Percentiles rank a stretch among this genome's conserved stretches.
These are phyloP conservation scores for Pardosa pseudoannulata DNA, from an alignment of 2,888 invertebrate genomes.

Conservation along the genomic window DNA sequence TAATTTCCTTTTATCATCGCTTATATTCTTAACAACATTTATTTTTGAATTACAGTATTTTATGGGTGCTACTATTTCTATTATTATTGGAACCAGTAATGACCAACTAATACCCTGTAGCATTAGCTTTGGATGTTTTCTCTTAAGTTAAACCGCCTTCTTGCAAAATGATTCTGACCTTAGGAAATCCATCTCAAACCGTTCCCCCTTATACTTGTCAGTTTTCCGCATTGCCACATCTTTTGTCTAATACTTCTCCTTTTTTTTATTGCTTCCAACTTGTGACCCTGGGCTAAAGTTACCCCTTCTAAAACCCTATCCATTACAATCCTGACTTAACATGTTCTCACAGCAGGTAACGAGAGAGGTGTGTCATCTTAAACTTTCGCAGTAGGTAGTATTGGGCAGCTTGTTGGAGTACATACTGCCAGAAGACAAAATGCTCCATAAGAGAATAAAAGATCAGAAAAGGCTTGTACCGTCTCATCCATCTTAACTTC, in stretches of 20 bases:
- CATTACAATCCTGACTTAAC: slow-evolving; percentile 34
- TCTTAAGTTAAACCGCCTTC: not conserved
- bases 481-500: slow-evolving; percentile 65
- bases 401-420: slow-evolving; percentile 3
- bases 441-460: slow-evolving; percentile 24
- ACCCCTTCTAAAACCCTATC: slow-evolving; percentile 56
- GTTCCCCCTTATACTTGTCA: slow-evolving; percentile 14
- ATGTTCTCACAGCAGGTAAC: slow-evolving; percentile 40
- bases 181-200: not conserved
- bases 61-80: too few relatives aligned
- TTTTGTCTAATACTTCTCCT: slow-evolving; percentile 15
- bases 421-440: not conserved
- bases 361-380: slow-evolving; percentile 49
- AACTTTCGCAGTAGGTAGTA: slow-evolving; percentile 35
- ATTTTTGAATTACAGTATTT: too few relatives aligned
- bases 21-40: too few relatives aligned
- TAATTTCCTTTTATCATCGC: too few relatives aligned
- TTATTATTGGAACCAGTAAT: too few relatives aligned
- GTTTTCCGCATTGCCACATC: slow-evolving; percentile 39
- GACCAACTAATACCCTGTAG: too few relatives aligned
- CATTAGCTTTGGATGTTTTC: slow-evolving; percentile 6
- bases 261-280: slow-evolving; percentile 41
- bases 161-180: not conserved
- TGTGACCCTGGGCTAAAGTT: slow-evolving; percentile 56
- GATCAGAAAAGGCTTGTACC: slow-evolving; percentile 36